Percentiles rank a stretch among this genome's conserved stretches.
Conservation (phyloP, 2,888 invertebrate genomes). For the Lymantria monacha region DNA sequence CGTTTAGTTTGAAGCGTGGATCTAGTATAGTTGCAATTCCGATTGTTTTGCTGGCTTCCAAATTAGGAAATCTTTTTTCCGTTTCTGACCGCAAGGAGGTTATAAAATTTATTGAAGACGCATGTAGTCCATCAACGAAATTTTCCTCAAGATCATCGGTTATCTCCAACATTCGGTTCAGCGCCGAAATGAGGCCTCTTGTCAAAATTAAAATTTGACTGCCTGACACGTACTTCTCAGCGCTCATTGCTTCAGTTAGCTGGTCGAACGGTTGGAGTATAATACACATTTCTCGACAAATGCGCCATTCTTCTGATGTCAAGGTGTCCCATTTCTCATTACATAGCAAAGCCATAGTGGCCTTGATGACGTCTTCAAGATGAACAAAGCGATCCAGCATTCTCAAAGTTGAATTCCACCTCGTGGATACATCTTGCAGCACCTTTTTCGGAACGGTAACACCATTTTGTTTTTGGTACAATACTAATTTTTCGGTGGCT, state of each 20-base stretch:
- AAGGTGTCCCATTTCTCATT: constrained; percentile 11
- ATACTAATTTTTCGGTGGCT: constrained; percentile 10
- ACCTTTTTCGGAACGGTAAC: constrained; percentile 7
- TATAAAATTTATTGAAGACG: constrained; percentile 2
- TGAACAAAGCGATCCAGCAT: constrained; percentile 30
- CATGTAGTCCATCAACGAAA: constrained; percentile 8
- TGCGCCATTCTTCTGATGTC: constrained; percentile 23
- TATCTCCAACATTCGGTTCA: constrained; percentile 8
- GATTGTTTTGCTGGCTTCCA: constrained; percentile 14
- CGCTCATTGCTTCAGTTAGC: constrained; percentile 26
- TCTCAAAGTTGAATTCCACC: constrained; percentile 2
- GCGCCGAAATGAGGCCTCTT: constrained; percentile 16
- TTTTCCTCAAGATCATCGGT: neutral
- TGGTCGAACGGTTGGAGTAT: constrained; percentile 35
- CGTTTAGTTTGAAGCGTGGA: constrained; percentile 13
- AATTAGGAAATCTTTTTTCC: constrained; percentile 11
- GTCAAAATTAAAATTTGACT: constrained; percentile 25
- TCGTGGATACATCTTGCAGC: neutral
- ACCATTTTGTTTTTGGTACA: constrained; percentile 13
- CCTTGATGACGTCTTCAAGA: neutral
- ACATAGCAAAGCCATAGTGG: constrained; percentile 10
- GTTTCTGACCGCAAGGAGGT: constrained; percentile 10
- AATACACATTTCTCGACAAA: constrained; percentile 12
- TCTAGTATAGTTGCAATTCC: constrained; percentile 10
- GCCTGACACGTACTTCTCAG: constrained; percentile 29